Percentiles rank a stretch among this genome's conserved stretches.
These are phyloP conservation scores for Philaethria dido DNA, from an alignment of 2,888 invertebrate genomes.

Conservation along the genomic window DNA sequence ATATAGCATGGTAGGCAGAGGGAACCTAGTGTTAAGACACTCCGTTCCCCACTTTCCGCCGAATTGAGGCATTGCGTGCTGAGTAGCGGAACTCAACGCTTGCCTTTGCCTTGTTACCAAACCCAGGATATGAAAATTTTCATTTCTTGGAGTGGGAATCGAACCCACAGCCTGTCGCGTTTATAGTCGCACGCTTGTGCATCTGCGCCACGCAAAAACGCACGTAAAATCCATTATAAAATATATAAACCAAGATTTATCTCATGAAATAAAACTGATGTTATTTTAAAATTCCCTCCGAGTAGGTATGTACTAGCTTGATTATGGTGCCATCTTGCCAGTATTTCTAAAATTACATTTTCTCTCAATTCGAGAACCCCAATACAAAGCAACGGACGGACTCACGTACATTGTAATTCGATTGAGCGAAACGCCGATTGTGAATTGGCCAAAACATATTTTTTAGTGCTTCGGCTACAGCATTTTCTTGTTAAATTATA, in stretches of 20 bases:
- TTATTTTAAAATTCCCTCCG: conserved; percentile 36
- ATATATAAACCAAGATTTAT: conserved; percentile 8
- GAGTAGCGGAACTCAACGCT: too few species aligned
- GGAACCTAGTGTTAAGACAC: too few species aligned
- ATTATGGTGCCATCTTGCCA: conserved; percentile 47
- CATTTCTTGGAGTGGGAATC: too few species aligned
- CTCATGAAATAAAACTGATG: conserved; percentile 8
- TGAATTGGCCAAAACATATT: conserved; percentile 75
- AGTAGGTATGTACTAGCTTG: conserved; percentile 38
- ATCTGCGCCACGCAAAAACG: too few species aligned
- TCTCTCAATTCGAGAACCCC: conserved; percentile 49
- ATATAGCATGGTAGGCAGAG: too few species aligned
- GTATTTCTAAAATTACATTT: conserved; percentile 73
- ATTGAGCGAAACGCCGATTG: conserved; percentile 74
- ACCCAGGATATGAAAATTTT: too few species aligned
- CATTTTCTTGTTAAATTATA: conserved; percentile 40
- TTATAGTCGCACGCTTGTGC: too few species aligned
- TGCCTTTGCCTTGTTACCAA: too few species aligned
- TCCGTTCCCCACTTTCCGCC: too few species aligned
- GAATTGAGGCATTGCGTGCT: too few species aligned
- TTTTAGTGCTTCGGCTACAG: conserved; percentile 59
- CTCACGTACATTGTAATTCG: conserved; percentile 79
- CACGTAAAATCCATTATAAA: background rate
- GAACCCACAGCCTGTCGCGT: too few species aligned
- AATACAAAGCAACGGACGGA: conserved; percentile 65